Base-by-base conservation (phyloP, 2,888 invertebrate species). In the Cinara cedri region DNA sequence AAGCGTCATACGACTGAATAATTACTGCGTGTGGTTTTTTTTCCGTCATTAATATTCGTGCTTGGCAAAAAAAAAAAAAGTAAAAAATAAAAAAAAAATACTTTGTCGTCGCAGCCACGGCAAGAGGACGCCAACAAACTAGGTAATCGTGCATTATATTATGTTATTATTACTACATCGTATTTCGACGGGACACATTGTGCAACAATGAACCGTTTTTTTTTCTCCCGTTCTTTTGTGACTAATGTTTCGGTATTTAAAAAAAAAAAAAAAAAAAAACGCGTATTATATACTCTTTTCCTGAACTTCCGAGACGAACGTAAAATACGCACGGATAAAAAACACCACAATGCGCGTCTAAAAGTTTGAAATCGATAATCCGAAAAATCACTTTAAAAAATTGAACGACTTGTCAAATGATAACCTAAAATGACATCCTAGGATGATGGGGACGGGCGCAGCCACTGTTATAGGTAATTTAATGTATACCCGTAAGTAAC, bases 1-100 rank as follows among this genome's bases (percentile, higher is more conserved):
- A 57, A 57, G 57, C 57, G 10, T 71, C 55, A 55, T 71, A 42
- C 55, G 57, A 44, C 21, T 57, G 71, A 57, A 72, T 72, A 72
- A 72, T 72, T 72, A 72, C 57, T 13, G 24, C 21, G 14, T n/a
- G n/a, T n/a, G n/a, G n/a, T 3, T 34, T 65, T 62, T 65, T 34
- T 34, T 4, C 6, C 6, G 6, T 34, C 6, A 34, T 34, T 46
- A 65, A 46, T 65, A 72, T 72, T 57, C 46, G 55, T 57, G 57
- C 10, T 71, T n/a, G 44, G 55, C 49, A n/a, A 14, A 42, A 55
- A 70, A 55, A 24, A 54, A 55, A 71, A 21, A 44, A 4, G 10
- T 8, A 44, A 4, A 44, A 44, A 44, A 44, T 44, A 44, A 44
- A 44, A 42, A 19, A 65, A 34, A 34, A 34, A 34, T 34, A 34